These are phyloP conservation scores for Pardalotus punctatus DNA, from an alignment of 2,113 vertebrate genomes.

Conservation along the genomic window DNA sequence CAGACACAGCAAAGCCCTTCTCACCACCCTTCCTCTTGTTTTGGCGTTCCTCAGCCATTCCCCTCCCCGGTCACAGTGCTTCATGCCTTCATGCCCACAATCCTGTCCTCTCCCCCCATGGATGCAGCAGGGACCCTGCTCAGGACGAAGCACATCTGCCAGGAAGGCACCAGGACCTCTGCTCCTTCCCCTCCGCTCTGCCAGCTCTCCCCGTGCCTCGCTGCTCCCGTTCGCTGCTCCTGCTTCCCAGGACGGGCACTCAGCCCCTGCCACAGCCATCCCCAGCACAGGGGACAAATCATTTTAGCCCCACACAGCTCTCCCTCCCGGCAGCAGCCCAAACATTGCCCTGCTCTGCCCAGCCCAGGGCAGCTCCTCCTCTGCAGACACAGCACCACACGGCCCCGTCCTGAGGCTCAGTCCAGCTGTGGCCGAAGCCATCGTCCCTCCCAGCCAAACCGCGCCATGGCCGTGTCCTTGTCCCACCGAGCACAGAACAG, in stretches of 20 bases:
- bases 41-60: neutral
- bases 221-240: neutral
- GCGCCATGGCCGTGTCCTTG: neutral
- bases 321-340: neutral
- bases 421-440: neutral
- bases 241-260: rapidly evolving
- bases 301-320: no score
- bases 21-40: neutral
- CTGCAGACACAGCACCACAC: neutral
- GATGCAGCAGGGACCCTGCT: neutral
- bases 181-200: neutral
- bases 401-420: neutral
- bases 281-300: no score
- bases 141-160: neutral
- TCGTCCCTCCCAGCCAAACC: neutral
- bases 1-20: neutral
- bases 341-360: neutral
- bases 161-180: neutral
- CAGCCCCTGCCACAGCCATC: neutral
- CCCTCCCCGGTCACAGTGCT: neutral
- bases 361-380: neutral
- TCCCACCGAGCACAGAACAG: neutral
- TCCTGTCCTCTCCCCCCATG: rapidly evolving
- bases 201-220: neutral
- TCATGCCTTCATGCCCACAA: neutral